Percentiles rank a stretch among this genome's conserved stretches.
These are phyloP conservation scores for Thamnophis sirtalis DNA, from an alignment of 2,113 vertebrate genomes.

Conservation along the genomic window DNA sequence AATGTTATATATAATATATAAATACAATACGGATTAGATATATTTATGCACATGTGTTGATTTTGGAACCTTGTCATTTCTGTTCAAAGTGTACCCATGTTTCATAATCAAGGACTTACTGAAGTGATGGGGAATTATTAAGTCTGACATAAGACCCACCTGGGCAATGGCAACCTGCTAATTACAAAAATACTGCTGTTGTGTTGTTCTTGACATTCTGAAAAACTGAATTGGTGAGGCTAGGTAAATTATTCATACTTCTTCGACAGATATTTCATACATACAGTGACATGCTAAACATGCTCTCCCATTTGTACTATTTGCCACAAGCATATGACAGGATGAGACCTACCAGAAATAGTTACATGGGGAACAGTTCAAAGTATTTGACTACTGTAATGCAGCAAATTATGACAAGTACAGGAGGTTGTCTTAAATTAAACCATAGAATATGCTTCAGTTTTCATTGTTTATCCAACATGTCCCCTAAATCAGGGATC, in stretches of 20 bases:
- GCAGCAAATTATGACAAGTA: neutral
- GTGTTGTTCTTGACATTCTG: neutral
- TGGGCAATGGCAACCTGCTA: neutral
- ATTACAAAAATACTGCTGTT: neutral
- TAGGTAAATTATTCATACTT: neutral
- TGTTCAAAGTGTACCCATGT: neutral
- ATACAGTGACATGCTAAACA: neutral
- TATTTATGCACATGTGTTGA: neutral
- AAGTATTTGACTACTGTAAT: neutral
- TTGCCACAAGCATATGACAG: neutral
- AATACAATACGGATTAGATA: neutral
- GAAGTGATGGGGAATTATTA: neutral
- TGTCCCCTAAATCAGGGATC: neutral
- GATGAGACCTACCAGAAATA: neutral
- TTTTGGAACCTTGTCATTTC: neutral
- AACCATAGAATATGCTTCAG: conserved; percentile 31
- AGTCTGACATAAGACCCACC: neutral
- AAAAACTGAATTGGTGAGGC: neutral
- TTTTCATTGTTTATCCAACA: neutral
- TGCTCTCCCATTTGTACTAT: neutral
- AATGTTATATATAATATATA: neutral
- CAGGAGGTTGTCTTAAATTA: conserved; percentile 22
- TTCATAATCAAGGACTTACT: neutral
- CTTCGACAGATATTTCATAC: neutral
- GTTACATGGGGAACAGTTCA: neutral